Conservation (phyloP, 1,140 invertebrate genomes). For the Drosophila subobscura region DNA sequence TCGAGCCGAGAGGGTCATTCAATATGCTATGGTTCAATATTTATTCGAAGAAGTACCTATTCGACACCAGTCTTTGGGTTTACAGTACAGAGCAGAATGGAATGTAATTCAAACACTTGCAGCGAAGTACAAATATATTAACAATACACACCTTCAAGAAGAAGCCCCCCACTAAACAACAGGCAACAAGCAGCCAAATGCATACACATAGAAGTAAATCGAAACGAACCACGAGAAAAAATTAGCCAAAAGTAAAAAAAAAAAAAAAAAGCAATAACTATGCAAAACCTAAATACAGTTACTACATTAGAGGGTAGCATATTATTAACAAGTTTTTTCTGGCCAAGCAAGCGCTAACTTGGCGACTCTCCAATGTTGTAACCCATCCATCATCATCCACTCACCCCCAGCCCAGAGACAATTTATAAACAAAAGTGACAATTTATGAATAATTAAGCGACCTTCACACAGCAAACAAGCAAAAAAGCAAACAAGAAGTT, state of each 20-base stretch:
- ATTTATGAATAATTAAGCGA: constrained; percentile 68
- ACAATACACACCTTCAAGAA: constrained; percentile 29
- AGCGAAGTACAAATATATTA: constrained; percentile 77
- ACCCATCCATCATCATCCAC: background rate
- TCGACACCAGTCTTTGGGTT: constrained; percentile 10
- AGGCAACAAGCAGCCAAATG: constrained; percentile 27
- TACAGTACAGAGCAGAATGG: constrained; percentile 26
- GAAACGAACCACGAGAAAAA: constrained; percentile 45
- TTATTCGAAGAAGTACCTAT: constrained; percentile 2
- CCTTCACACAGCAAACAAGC: constrained; percentile 54
- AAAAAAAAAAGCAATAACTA: constrained; percentile 39
- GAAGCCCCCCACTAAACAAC: constrained; percentile 34
- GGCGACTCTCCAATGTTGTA: constrained; percentile 27
- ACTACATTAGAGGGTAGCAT: constrained; percentile 59
- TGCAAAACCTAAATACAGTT: constrained; percentile 56
- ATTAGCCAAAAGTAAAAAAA: constrained; percentile 67
- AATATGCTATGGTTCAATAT: constrained; percentile 3
- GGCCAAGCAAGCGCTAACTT: constrained; percentile 12
- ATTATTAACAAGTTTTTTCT: constrained; percentile 45
- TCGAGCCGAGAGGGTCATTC: constrained; percentile 37
- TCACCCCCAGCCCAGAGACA: constrained; percentile 1
- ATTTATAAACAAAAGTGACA: constrained; percentile 38
- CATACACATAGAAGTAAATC: constrained; percentile 33
- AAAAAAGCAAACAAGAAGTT: constrained; percentile 49
- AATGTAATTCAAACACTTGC: constrained; percentile 71